Evolutionary conservation across 2,113 vertebrate species (phyloP).

Genomic region (Xyrauchen texanus): DNA sequence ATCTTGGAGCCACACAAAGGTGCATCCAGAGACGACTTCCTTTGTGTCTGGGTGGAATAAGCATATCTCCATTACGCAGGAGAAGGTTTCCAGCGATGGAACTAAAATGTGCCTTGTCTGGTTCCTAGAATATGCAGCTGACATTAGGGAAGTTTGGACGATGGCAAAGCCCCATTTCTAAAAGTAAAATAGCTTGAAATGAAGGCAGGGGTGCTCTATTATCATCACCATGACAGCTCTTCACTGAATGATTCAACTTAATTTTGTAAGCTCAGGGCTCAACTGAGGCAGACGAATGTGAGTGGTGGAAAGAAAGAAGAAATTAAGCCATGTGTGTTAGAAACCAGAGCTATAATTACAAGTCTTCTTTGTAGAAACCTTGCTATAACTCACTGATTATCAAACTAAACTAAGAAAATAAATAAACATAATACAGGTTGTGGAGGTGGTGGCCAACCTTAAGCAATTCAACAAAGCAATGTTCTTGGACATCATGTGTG

Average conservation of each 20-base stretch:
- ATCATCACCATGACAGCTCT: constrained; percentile 3
- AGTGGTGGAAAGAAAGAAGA: not conserved
- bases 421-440: no score
- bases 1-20: not conserved
- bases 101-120: not conserved
- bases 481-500: no score
- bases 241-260: not conserved
- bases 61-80: constrained; percentile 8
- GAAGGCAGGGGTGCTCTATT: not conserved
- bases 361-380: not conserved
- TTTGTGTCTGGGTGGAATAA: constrained; percentile 1
- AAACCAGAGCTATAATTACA: not conserved
- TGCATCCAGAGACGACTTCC: not conserved
- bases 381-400: not conserved
- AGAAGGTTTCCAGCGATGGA: not conserved
- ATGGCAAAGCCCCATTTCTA: not conserved
- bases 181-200: not conserved
- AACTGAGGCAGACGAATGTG: not conserved
- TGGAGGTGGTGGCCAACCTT: no score
- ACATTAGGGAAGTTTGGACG: not conserved
- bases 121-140: constrained; percentile 3
- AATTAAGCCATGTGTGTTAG: constrained; percentile 23
- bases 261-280: not conserved
- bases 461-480: no score
- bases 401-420: no score